Conservation (phyloP, 2,888 invertebrate species). For the Mechanitis messenoides region DNA sequence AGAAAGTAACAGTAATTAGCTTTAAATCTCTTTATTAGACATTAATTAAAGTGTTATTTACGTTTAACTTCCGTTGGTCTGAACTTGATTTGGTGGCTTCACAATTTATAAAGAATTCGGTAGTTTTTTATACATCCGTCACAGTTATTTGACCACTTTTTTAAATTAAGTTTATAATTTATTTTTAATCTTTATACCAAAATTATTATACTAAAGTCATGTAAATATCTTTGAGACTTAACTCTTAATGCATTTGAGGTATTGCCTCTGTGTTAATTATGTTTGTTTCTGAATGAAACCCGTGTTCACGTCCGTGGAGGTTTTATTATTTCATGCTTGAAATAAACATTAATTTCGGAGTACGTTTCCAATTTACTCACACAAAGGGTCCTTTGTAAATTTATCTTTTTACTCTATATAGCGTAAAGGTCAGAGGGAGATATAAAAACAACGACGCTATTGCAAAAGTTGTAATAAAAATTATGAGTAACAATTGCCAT, state of each 20-base stretch:
- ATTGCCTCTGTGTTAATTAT: conserved; percentile 17
- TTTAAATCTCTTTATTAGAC: not conserved
- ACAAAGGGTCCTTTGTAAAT: conserved; percentile 36
- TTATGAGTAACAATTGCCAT: conserved; percentile 31
- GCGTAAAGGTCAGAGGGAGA: conserved; percentile 29
- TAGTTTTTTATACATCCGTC: too few relatives aligned
- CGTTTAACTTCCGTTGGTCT: not conserved
- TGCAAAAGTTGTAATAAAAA: conserved; percentile 33
- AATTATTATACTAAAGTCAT: conserved; percentile 5
- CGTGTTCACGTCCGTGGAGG: not conserved
- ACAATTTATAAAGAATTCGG: not conserved
- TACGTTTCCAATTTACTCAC: conserved; percentile 7
- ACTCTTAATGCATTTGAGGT: conserved; percentile 23
- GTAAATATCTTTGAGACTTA: conserved; percentile 24
- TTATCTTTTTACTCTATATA: conserved; percentile 35
- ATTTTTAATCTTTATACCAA: too few relatives aligned
- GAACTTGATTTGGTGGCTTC: not conserved
- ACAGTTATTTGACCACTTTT: too few relatives aligned
- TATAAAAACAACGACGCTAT: conserved; percentile 40
- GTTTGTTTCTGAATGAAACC: conserved; percentile 13
- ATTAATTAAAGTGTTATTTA: not conserved
- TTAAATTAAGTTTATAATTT: too few relatives aligned
- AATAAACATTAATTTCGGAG: not conserved
- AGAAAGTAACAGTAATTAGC: conserved; percentile 10
- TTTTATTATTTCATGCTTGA: conserved; percentile 6